Conservation (phyloP, 2,113 vertebrate species). For the Chrysemys picta region DNA sequence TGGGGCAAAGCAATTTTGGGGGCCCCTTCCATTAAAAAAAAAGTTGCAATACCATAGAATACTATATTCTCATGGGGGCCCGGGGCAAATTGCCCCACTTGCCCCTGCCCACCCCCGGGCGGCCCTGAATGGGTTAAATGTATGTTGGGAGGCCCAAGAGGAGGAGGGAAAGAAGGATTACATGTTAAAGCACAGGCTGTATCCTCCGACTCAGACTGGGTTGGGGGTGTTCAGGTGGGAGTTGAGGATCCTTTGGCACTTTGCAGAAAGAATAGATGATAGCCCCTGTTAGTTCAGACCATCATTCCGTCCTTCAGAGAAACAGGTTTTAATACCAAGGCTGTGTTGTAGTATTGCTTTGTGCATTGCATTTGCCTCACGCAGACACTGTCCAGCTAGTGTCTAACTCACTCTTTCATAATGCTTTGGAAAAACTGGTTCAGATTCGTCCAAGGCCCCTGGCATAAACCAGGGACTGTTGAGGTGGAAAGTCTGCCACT, state of each 20-base stretch:
- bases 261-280: background rate
- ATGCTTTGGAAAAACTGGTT: background rate
- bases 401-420: background rate
- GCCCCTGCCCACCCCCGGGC: too few species aligned
- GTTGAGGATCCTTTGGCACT: background rate
- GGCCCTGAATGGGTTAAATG: background rate
- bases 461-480: background rate
- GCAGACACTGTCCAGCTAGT: background rate
- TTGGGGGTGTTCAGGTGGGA: background rate
- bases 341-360: background rate
- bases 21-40: too few species aligned
- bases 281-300: background rate
- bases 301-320: background rate
- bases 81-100: too few species aligned
- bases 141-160: background rate
- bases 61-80: too few species aligned
- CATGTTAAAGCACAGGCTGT: background rate
- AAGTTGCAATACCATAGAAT: too few species aligned
- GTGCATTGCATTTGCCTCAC: background rate
- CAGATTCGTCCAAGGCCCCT: background rate
- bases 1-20: too few species aligned
- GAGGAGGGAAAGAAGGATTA: background rate
- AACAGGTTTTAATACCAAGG: conserved; percentile 26
- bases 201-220: background rate
- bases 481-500: background rate